Evolutionary conservation across 2,888 invertebrate species (phyloP).

Genomic region (Xestia ashworthii): DNA sequence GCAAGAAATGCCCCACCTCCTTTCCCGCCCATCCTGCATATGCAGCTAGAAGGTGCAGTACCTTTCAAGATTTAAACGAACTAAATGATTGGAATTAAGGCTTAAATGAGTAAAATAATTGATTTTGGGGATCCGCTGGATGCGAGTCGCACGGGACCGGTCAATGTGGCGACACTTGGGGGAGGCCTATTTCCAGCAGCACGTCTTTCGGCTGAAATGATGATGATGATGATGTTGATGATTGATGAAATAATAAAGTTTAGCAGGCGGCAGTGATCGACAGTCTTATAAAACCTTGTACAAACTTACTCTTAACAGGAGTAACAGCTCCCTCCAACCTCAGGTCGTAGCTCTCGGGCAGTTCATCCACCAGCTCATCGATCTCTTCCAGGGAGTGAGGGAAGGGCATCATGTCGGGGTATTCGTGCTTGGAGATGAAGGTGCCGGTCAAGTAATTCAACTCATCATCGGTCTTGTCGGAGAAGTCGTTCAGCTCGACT

Average conservation of each 20-base stretch:
- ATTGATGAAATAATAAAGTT: no score
- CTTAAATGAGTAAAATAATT: no score
- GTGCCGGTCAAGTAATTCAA: slow-evolving; percentile 66
- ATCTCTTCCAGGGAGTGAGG: slow-evolving; percentile 70
- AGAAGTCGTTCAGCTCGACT: slow-evolving; percentile 74
- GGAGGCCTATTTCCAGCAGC: no score
- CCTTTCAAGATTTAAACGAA: not conserved
- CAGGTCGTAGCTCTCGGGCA: slow-evolving; percentile 75
- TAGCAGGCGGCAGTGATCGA: no score
- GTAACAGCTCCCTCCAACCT: slow-evolving; percentile 74
- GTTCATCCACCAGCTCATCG: slow-evolving; percentile 56
- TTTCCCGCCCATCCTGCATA: not conserved
- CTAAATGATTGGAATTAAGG: no score
- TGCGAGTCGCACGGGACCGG: no score
- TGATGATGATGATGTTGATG: no score
- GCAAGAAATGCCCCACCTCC: not conserved
- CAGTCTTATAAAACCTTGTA: no score
- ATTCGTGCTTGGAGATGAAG: slow-evolving; percentile 42
- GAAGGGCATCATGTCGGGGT: slow-evolving; percentile 62
- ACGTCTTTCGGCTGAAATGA: no score
- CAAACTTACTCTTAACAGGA: slow-evolving; percentile 72
- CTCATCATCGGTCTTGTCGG: slow-evolving; percentile 72
- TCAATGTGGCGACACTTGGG: no score
- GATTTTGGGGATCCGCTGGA: no score
- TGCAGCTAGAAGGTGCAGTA: not conserved